Conservation (phyloP, 2,888 invertebrate species). For the Molanna angustata region DNA sequence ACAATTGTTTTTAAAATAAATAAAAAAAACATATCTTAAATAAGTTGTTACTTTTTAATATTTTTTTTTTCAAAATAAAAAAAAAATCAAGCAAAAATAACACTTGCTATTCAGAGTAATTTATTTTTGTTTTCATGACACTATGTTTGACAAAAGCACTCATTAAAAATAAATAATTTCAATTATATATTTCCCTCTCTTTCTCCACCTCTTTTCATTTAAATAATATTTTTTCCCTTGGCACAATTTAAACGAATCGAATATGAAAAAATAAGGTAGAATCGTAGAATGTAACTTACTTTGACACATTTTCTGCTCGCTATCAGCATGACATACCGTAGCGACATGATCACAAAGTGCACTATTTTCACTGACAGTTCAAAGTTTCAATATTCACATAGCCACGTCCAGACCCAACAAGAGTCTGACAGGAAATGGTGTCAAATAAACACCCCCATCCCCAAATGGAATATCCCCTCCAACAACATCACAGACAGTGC, state of each 20-base stretch:
- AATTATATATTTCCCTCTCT: no score
- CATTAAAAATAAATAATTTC: no score
- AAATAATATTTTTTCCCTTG: neutral
- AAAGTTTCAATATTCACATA: neutral
- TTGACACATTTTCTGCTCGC: slow-evolving; percentile 19
- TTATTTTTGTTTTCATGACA: no score
- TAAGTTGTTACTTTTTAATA: no score
- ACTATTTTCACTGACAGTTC: neutral
- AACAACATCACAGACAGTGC: neutral
- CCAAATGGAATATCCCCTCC: neutral
- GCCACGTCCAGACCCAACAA: slow-evolving; percentile 18
- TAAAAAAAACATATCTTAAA: no score
- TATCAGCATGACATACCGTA: slow-evolving; percentile 2
- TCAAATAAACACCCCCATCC: neutral
- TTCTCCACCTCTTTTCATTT: no score
- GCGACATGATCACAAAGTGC: slow-evolving; percentile 9
- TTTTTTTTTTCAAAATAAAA: no score
- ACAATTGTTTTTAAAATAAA: no score
- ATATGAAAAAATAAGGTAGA: neutral
- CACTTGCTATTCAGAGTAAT: no score
- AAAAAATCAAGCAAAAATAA: no score
- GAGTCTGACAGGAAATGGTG: slow-evolving; percentile 27
- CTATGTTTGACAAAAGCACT: no score
- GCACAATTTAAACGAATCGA: no score
- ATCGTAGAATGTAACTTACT: slow-evolving; percentile 15